These are phyloP conservation scores for Heliothis virescens DNA, from an alignment of 1,140 invertebrate species.

Conservation along the genomic window DNA sequence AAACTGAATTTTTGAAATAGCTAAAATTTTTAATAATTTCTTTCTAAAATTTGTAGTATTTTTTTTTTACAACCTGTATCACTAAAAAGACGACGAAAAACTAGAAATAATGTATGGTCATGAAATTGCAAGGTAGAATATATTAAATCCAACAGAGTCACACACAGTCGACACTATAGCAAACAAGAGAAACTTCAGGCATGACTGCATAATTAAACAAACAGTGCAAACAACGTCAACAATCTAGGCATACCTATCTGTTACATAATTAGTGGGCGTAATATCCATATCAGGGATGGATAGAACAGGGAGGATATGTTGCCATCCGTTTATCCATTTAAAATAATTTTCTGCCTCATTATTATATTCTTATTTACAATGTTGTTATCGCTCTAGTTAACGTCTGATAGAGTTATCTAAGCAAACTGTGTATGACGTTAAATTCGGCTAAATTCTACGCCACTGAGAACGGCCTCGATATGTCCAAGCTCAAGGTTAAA, in stretches of 20 bases:
- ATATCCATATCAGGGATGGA: conserved; percentile 15
- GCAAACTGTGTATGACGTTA: conserved; percentile 37
- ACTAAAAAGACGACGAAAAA: no score
- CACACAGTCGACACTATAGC: not conserved
- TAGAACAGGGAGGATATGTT: not conserved
- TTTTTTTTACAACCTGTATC: no score
- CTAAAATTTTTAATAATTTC: no score
- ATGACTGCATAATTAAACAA: not conserved
- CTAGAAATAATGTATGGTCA: no score
- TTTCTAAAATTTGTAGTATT: no score
- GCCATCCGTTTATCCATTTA: not conserved
- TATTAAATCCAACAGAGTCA: no score
- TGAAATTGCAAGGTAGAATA: no score
- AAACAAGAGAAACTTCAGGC: not conserved
- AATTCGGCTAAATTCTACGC: conserved; percentile 19
- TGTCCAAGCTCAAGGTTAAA: conserved; percentile 20
- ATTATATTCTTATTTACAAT: conserved; percentile 23
- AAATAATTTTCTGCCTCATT: not conserved
- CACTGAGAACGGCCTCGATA: not conserved
- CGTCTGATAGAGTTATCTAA: conserved; percentile 32
- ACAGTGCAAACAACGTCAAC: not conserved
- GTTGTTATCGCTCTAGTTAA: conserved; percentile 43
- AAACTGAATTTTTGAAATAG: no score
- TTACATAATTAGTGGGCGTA: conserved; percentile 12
- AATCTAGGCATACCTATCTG: conserved; percentile 13